Percentiles rank a stretch among this genome's conserved stretches.
Conservation (phyloP, 2,888 invertebrate genomes). For the Zonitis immaculata region DNA sequence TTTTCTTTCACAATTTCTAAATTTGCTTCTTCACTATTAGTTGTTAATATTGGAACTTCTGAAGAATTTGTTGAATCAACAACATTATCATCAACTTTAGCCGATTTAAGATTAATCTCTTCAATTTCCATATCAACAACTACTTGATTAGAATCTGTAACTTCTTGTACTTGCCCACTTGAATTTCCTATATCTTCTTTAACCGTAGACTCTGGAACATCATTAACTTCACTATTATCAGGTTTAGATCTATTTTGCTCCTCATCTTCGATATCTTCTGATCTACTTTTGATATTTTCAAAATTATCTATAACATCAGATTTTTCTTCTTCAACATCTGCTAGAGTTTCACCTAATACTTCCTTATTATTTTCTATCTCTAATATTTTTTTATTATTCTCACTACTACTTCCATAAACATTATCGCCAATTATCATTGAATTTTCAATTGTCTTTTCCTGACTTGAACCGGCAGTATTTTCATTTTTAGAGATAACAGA, state of each 20-base stretch:
- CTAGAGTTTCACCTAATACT: neutral
- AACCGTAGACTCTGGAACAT: conserved; percentile 5
- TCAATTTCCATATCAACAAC: conserved; percentile 10
- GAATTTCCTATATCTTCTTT: conserved; percentile 3
- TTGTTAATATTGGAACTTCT: neutral
- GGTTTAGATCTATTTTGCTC: neutral
- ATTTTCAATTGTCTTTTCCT: neutral
- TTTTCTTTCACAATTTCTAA: neutral
- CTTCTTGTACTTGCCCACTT: conserved; percentile 4
- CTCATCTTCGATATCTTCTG: conserved; percentile 3
- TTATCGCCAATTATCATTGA: neutral
- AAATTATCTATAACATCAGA: conserved; percentile 6
- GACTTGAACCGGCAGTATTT: neutral
- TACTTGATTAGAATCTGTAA: conserved; percentile 5
- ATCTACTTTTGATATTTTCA: neutral
- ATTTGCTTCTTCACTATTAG: neutral
- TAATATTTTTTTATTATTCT: neutral
- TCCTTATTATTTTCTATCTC: neutral
- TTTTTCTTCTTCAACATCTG: neutral
- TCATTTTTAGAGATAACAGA: neutral
- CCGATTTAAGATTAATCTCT: neutral
- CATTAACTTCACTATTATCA: conserved; percentile 1
- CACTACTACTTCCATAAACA: too few relatives aligned
- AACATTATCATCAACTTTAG: neutral
- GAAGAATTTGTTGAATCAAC: neutral